A percentile compares a stretch with the other conserved stretches of the same genome.
These are phyloP conservation scores for Selene dorsalis DNA, from an alignment of 2,797 vertebrate species.

Conservation along the genomic window DNA sequence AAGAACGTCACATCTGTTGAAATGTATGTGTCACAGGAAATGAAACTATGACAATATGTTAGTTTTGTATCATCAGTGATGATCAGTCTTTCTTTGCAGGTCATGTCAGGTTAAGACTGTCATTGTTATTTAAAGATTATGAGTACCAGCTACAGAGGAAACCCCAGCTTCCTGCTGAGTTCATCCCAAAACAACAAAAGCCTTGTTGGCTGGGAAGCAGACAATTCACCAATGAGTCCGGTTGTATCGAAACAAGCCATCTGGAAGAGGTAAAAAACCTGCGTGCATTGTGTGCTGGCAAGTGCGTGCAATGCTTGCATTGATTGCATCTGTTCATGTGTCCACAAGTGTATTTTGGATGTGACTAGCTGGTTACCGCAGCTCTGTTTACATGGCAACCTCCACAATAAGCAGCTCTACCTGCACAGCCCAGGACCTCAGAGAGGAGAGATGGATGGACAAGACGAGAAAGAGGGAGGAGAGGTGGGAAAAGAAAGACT, in stretches of 20 bases:
- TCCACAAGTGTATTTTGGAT: conserved; percentile 59
- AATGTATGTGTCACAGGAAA: neutral
- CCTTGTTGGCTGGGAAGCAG: conserved; percentile 47
- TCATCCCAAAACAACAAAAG: conserved; percentile 68
- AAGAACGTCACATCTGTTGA: neutral
- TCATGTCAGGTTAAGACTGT: conserved; percentile 30
- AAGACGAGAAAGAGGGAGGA: conserved; percentile 1
- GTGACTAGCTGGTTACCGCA: conserved; percentile 41
- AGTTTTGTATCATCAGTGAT: neutral
- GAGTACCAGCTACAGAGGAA: conserved; percentile 63
- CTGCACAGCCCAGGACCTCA: conserved; percentile 37
- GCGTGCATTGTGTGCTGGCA: conserved; percentile 15
- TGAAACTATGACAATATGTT: neutral
- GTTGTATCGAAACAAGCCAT: conserved; percentile 52
- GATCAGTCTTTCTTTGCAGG: conserved; percentile 21
- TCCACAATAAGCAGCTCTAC: conserved; percentile 65
- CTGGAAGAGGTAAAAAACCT: conserved; percentile 56
- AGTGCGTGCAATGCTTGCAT: conserved; percentile 30
- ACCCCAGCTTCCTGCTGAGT: conserved; percentile 67
- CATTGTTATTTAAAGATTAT: conserved; percentile 49
- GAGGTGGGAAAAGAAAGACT: conserved; percentile 12
- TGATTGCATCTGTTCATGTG: conserved; percentile 23
- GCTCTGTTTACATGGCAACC: conserved; percentile 70
- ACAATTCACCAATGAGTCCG: conserved; percentile 58
- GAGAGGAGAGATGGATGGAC: conserved; percentile 33